Evolutionary conservation across 2,888 invertebrate species (phyloP).

Genomic region (Agriopis marginaria): DNA sequence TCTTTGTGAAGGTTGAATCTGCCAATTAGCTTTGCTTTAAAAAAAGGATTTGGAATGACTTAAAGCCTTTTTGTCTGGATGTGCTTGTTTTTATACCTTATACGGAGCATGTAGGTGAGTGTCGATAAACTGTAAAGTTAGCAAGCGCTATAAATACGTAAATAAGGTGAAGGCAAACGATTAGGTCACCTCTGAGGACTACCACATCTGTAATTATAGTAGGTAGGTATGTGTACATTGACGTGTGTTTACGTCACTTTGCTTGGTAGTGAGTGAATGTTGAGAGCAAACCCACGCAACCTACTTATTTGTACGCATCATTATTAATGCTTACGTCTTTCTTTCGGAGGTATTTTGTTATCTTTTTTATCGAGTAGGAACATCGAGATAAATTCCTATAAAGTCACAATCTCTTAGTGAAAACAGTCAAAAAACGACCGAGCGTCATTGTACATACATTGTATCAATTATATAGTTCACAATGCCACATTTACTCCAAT

Average conservation of each 20-base stretch:
- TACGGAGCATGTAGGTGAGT: slow-evolving; percentile 18
- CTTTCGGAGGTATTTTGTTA: not conserved
- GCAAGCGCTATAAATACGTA: slow-evolving; percentile 48
- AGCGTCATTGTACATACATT: too few relatives aligned
- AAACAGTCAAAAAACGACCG: too few relatives aligned
- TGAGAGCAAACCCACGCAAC: slow-evolving; percentile 27
- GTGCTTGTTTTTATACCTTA: slow-evolving; percentile 13
- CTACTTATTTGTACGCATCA: slow-evolving; percentile 10
- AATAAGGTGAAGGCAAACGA: slow-evolving; percentile 68
- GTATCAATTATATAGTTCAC: too few relatives aligned
- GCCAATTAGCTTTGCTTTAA: slow-evolving; percentile 11
- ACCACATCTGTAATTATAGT: slow-evolving; percentile 30
- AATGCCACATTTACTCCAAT: too few relatives aligned
- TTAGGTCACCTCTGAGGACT: slow-evolving; percentile 64
- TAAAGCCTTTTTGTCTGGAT: not conserved
- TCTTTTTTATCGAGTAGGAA: not conserved
- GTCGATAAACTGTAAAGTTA: slow-evolving; percentile 50
- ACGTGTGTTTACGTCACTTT: slow-evolving; percentile 49
- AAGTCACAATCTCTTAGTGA: too few relatives aligned
- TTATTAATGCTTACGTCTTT: slow-evolving; percentile 10
- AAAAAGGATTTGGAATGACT: not conserved
- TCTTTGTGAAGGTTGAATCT: slow-evolving; percentile 21
- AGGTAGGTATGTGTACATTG: slow-evolving; percentile 36
- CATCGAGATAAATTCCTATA: too few relatives aligned
- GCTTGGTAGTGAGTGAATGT: not conserved